Percentiles rank a stretch among this genome's conserved stretches.
These are phyloP conservation scores for Tarsius wallacei DNA, from an alignment of 2,797 vertebrate species.

Conservation along the genomic window DNA sequence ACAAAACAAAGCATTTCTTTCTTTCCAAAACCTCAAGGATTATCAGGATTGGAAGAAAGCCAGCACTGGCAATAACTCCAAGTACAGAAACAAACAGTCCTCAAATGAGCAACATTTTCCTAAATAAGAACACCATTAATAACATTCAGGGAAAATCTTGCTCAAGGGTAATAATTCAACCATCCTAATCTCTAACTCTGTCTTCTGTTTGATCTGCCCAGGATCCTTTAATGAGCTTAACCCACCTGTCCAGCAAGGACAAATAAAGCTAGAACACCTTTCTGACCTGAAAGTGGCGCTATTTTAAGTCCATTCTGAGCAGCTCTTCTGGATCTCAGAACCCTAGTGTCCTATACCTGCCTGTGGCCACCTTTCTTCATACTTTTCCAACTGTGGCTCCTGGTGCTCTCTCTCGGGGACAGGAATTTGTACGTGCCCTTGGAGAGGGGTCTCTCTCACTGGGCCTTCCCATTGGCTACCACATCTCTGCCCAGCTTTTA, in stretches of 20 bases:
- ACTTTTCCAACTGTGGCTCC: not conserved
- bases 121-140: constrained; percentile 49
- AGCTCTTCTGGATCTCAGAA: not conserved
- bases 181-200: not conserved
- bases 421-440: not conserved
- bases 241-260: not conserved
- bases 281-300: not conserved
- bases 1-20: constrained; percentile 7
- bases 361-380: not conserved
- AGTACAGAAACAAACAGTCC: constrained; percentile 54
- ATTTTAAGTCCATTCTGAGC: not conserved
- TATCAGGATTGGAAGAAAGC: constrained; percentile 74
- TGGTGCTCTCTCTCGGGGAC: not conserved
- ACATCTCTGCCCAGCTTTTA: not conserved
- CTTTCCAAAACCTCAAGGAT: constrained; percentile 64
- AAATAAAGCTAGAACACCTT: not conserved
- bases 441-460: too few relatives aligned
- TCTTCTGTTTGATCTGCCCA: not conserved
- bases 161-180: constrained; percentile 5
- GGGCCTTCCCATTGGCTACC: too few relatives aligned
- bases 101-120: constrained; percentile 74
- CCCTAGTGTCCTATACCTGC: not conserved
- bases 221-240: not conserved
- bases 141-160: constrained; percentile 30
- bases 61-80: constrained; percentile 56